A percentile compares a stretch with the other conserved stretches of the same genome.
Evolutionary conservation across 2,113 vertebrate genomes (phyloP).

Genomic region (Anser cygnoides): DNA sequence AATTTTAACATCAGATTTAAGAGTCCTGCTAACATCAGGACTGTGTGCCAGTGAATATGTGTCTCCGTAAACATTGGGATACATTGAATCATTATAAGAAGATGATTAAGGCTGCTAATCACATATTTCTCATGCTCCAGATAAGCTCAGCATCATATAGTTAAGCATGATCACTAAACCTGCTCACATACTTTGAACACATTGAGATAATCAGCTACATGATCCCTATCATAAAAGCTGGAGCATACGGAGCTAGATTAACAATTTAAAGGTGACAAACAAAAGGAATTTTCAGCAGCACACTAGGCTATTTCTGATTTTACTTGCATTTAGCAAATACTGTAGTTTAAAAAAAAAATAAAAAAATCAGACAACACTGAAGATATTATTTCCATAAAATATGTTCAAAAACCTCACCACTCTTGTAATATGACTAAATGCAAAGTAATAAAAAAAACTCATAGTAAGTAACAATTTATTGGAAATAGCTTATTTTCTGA

Average conservation of each 20-base stretch:
- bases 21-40: background rate
- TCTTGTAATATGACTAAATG: too few species aligned
- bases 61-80: background rate
- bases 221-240: background rate
- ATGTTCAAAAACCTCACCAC: background rate
- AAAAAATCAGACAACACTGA: background rate
- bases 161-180: constrained; percentile 3
- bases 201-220: background rate
- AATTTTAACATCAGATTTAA: background rate
- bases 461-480: background rate
- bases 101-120: background rate
- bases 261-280: background rate
- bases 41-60: background rate
- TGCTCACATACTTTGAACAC: background rate
- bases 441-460: background rate
- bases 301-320: background rate
- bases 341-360: background rate
- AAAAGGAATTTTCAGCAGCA: background rate
- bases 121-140: constrained; percentile 1
- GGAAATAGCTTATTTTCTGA: background rate
- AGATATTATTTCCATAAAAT: background rate
- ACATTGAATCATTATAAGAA: background rate
- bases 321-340: background rate
- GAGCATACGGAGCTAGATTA: background rate
- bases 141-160: background rate